Evolutionary conservation across 2,888 invertebrate genomes (phyloP).

Genomic region (Rhogogaster chlorosoma): DNA sequence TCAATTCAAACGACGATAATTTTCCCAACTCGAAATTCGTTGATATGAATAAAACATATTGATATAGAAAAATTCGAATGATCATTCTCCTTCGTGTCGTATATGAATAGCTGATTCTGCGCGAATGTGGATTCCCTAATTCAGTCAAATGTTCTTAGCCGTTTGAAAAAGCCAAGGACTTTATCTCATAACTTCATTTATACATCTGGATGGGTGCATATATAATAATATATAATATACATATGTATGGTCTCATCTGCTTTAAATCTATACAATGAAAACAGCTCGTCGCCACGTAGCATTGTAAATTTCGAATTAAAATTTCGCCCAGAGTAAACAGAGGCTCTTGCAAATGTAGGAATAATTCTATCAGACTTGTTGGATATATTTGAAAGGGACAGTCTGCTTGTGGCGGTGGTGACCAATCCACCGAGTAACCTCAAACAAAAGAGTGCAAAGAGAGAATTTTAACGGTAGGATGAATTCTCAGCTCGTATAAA

Average conservation of each 20-base stretch:
- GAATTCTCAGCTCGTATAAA: slow-evolving; percentile 29
- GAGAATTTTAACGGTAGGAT: slow-evolving; percentile 32
- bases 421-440: slow-evolving; percentile 47
- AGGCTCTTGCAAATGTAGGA: slow-evolving; percentile 40
- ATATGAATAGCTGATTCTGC: background rate
- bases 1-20: background rate
- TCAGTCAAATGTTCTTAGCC: background rate
- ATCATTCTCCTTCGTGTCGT: background rate
- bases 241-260: background rate
- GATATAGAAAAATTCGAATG: background rate
- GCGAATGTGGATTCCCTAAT: background rate
- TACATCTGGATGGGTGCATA: background rate
- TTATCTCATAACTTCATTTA: background rate
- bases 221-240: background rate
- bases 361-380: slow-evolving; percentile 40
- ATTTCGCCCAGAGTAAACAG: slow-evolving; percentile 40
- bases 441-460: slow-evolving; percentile 44
- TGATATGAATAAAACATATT: background rate
- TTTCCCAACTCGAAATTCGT: background rate
- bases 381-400: slow-evolving; percentile 37
- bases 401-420: slow-evolving; percentile 19
- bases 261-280: slow-evolving; percentile 24
- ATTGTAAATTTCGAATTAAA: slow-evolving; percentile 36
- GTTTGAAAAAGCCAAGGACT: background rate
- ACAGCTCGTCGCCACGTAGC: background rate